Conservation (phyloP, 2,113 vertebrate species). For the Caretta caretta region DNA sequence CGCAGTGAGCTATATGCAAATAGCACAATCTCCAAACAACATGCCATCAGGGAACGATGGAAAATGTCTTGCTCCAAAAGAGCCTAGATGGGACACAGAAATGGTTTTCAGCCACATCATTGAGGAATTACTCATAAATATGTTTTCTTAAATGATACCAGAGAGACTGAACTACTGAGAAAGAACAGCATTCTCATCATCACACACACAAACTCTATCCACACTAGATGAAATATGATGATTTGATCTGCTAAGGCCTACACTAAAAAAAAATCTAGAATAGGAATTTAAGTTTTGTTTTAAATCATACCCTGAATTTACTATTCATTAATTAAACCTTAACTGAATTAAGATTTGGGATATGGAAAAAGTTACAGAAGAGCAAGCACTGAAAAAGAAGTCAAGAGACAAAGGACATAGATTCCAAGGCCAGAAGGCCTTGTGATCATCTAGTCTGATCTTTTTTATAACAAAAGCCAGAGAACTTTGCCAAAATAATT, state of each 20-base stretch:
- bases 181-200: background rate
- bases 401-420: background rate
- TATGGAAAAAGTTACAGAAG: background rate
- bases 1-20: slow-evolving; percentile 96
- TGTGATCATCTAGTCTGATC: background rate
- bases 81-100: slow-evolving; percentile 77
- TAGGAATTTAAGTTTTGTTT: background rate
- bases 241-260: background rate
- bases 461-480: background rate
- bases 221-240: background rate
- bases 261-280: background rate
- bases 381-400: background rate
- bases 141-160: background rate
- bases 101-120: background rate
- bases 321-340: background rate
- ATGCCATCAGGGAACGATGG: slow-evolving; percentile 92
- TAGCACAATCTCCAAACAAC: slow-evolving; percentile 95
- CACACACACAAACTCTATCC: background rate
- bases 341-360: background rate
- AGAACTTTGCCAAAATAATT: background rate
- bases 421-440: background rate
- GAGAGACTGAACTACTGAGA: background rate
- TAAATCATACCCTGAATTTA: background rate
- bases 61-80: slow-evolving; percentile 95
- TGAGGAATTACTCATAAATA: background rate